Base-by-base conservation (phyloP, 1,140 invertebrate species). In the Hyposmocoma kahamanoa region DNA sequence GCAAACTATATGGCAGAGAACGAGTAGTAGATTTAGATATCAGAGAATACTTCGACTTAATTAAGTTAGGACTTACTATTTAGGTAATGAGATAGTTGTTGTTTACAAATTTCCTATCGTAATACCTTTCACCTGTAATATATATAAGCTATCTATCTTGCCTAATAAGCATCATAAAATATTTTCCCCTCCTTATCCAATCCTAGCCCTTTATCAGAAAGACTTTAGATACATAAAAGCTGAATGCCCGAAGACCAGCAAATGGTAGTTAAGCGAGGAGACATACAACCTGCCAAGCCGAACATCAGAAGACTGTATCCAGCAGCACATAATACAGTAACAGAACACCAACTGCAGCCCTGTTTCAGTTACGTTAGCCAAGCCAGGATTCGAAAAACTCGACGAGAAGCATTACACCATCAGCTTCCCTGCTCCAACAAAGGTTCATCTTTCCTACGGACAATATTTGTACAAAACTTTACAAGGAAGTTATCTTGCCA, bases 31-130 rank as follows among this genome's bases (percentile, higher is more conserved):
- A 62, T 24, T 22, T 62, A 59, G 56, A 59, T 1, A 15, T 60
- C 41, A 67, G 59, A 53, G 53, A 72, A 13, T 62, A 56, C 39
- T 67, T 62, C 51, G 54, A 67, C 28, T 28, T 64, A 2, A 67
- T 68, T 41, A 63, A 61, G 47, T 30, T 49, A 39, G 64, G 61
- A 5, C 43, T 17, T 71, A 56, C 53, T 69, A 56, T 58, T 36
- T 26, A 32, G 32, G 50, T 41, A 50, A 58, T 15, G 24, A 56
- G 21, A 55, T 62, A 56, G 53, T 71, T 38, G 41, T 71, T 30
- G 36, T 62, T 20, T 62, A 59, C 43, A 71, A 59, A 39, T 32
- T 67, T 30, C 63, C 61, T 19, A 58, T 70, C 49, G 42, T 42
- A 18, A 62, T 47, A 44, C 49, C 41, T 11, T 11, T 38, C 21